Percentiles rank a stretch among this genome's conserved stretches.
Conservation (phyloP, 2,113 vertebrate genomes). For the Hyperoodon ampullatus region DNA sequence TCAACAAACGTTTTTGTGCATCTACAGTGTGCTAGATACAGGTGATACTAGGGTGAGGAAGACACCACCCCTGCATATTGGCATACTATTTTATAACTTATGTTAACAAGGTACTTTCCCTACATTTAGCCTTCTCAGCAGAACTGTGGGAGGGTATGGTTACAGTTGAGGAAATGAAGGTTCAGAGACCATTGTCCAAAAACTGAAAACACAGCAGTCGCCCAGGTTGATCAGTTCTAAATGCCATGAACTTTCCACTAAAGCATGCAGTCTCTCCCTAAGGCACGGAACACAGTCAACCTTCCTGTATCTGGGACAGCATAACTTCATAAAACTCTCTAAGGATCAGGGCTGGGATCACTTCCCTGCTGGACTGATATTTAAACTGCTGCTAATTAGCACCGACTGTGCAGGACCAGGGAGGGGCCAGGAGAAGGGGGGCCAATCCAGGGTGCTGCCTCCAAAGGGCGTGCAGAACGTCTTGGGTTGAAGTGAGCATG, state of each 20-base stretch:
- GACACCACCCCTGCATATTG: not conserved
- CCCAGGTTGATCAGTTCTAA: not conserved
- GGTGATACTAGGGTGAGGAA: not conserved
- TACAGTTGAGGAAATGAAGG: not conserved
- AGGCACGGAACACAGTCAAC: not conserved
- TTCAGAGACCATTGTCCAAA: not conserved
- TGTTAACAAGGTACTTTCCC: not conserved
- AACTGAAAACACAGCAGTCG: not conserved
- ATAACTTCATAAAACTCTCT: not conserved
- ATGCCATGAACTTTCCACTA: not conserved
- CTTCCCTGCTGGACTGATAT: conserved; percentile 35
- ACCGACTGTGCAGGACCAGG: not conserved
- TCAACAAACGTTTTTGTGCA: not conserved
- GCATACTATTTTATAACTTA: not conserved
- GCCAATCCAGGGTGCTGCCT: not conserved
- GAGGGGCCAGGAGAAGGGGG: not conserved
- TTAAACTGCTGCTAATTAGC: conserved; percentile 64
- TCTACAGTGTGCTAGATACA: not conserved
- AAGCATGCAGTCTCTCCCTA: not conserved
- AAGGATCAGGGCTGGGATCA: not conserved
- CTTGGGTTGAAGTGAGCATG: not conserved
- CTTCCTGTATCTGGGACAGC: conserved; percentile 47
- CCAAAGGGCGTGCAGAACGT: not conserved
- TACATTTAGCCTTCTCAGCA: not conserved
- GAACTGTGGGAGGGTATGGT: not conserved